Conservation (phyloP, 30 jellyfish, hydroid and myxozoan genomes). For the Nemopilema nomurai region DNA sequence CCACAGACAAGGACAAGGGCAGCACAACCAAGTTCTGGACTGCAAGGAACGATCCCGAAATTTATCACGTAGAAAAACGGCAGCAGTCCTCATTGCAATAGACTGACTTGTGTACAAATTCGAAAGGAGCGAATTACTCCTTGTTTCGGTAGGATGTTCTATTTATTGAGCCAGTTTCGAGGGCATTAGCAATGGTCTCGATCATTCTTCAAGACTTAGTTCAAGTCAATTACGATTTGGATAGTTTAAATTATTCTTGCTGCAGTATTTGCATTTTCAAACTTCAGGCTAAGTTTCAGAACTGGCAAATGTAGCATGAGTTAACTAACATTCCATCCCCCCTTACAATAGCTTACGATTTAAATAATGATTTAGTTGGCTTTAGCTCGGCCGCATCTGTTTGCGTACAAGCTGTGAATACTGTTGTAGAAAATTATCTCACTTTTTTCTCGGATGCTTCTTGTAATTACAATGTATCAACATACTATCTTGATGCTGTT, state of each 20-base stretch:
- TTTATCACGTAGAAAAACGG: slow-evolving; percentile 42
- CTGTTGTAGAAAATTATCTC: no score
- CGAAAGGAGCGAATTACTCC: neutral
- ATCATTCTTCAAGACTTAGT: neutral
- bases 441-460: no score
- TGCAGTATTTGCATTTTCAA: neutral
- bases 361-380: no score
- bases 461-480: no score
- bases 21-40: slow-evolving; percentile 31
- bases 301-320: no score
- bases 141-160: neutral
- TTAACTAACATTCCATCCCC: no score
- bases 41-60: slow-evolving; percentile 35
- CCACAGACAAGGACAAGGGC: slow-evolving; percentile 16
- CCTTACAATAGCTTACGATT: no score
- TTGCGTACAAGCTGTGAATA: no score
- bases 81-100: neutral
- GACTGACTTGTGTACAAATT: neutral
- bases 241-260: no score
- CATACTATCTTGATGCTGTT: no score
- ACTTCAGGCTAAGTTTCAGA: neutral
- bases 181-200: neutral
- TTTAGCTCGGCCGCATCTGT: no score
- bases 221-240: no score
- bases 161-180: neutral